Conservation (phyloP, 2,113 vertebrate species). For the Elgaria multicarinata region DNA sequence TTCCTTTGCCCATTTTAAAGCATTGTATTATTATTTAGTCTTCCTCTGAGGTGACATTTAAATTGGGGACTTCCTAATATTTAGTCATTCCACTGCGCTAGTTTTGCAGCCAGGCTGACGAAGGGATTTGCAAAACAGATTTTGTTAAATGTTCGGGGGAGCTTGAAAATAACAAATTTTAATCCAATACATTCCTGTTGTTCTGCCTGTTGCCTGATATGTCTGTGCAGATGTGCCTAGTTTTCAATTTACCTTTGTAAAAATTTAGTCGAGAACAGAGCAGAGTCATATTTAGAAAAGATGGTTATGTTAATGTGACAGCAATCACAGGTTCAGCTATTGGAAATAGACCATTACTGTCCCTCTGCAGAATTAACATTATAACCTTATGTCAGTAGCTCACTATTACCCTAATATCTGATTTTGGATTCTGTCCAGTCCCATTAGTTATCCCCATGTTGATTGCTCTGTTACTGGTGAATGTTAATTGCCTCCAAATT, state of each 20-base stretch:
- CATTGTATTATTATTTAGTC: neutral
- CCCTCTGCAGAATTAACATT: constrained; percentile 76
- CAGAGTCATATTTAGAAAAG: constrained; percentile 63
- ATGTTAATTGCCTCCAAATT: constrained; percentile 86
- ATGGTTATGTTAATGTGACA: constrained; percentile 69
- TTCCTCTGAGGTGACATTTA: neutral
- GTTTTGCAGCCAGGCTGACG: constrained; percentile 36
- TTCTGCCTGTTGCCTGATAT: constrained; percentile 65
- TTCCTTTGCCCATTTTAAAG: neutral
- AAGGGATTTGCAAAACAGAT: constrained; percentile 60
- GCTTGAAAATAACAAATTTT: constrained; percentile 66
- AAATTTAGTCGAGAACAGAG: constrained; percentile 48
- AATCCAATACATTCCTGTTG: constrained; percentile 69
- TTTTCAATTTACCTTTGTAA: constrained; percentile 59
- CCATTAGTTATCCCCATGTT: constrained; percentile 80
- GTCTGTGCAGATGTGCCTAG: constrained; percentile 40
- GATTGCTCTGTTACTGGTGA: constrained; percentile 84
- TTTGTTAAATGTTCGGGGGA: constrained; percentile 50
- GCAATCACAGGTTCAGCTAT: constrained; percentile 58
- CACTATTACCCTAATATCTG: constrained; percentile 82
- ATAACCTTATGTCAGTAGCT: constrained; percentile 80
- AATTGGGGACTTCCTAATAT: neutral
- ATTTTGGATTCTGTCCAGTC: constrained; percentile 84
- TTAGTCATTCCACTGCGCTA: neutral
- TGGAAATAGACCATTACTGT: constrained; percentile 68